These are phyloP conservation scores for Ornithoptera alexandrae DNA, from an alignment of 2,888 invertebrate species.

Conservation along the genomic window DNA sequence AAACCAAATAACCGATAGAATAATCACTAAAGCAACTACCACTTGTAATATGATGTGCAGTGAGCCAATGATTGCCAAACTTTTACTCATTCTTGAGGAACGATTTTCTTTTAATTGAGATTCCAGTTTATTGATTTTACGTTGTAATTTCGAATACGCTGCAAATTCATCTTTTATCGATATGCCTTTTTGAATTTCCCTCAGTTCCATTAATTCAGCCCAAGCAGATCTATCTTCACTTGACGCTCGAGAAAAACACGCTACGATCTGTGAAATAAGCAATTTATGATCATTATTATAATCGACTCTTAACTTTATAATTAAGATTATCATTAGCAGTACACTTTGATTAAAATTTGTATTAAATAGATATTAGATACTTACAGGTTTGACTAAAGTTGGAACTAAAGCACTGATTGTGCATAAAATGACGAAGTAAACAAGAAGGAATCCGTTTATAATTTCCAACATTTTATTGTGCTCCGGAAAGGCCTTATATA, in stretches of 20 bases:
- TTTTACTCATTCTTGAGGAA: slow-evolving; percentile 60
- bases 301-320: neutral
- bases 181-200: slow-evolving; percentile 68
- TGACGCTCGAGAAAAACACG: slow-evolving; percentile 70
- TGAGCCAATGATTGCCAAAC: slow-evolving; percentile 61
- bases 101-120: slow-evolving; percentile 63
- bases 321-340: neutral
- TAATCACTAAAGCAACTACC: slow-evolving; percentile 51
- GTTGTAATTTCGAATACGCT: slow-evolving; percentile 79
- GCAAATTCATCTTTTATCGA: slow-evolving; percentile 82
- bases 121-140: slow-evolving; percentile 79
- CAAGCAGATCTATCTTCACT: slow-evolving; percentile 64
- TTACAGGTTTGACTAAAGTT: slow-evolving; percentile 74
- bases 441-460: slow-evolving; percentile 67
- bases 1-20: slow-evolving; percentile 67
- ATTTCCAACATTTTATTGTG: slow-evolving; percentile 60
- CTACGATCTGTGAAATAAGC: slow-evolving; percentile 64
- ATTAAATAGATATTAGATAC: slow-evolving; percentile 36
- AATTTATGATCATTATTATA: neutral
- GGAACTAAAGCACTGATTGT: slow-evolving; percentile 69
- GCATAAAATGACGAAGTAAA: slow-evolving; percentile 70
- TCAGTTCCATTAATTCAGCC: slow-evolving; percentile 62
- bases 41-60: slow-evolving; percentile 60
- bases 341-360: neutral
- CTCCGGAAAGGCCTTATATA: neutral